A percentile compares a stretch with the other conserved stretches of the same genome.
These are phyloP conservation scores for Steinernema hermaphroditum DNA, from an alignment of 2,888 invertebrate species.

Conservation along the genomic window DNA sequence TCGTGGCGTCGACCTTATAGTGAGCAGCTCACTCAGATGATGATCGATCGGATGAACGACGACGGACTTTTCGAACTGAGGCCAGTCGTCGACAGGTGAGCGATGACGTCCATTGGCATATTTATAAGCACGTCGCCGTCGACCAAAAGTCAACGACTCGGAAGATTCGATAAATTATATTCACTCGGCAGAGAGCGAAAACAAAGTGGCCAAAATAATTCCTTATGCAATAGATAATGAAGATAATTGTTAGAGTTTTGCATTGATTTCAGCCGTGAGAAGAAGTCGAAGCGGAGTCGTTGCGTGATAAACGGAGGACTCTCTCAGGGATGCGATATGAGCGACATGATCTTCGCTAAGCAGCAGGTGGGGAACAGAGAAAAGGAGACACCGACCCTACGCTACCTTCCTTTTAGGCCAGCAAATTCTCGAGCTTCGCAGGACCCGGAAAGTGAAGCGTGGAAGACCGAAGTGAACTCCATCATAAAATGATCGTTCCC, in stretches of 20 bases:
- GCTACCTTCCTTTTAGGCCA: background rate
- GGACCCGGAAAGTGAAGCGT: background rate
- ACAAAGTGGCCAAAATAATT: background rate
- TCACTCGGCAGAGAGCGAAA: background rate
- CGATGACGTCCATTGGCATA: background rate
- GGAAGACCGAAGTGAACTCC: too few species aligned
- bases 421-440: slow-evolving; percentile 3
- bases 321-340: slow-evolving; percentile 20
- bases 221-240: background rate
- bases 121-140: background rate
- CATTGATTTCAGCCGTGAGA: background rate
- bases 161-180: background rate
- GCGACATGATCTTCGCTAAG: slow-evolving; percentile 1
- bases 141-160: background rate
- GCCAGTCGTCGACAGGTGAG: background rate
- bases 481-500: too few species aligned
- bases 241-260: too few species aligned
- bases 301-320: slow-evolving; percentile 7
- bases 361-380: background rate
- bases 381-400: background rate
- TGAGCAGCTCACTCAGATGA: background rate
- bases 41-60: background rate
- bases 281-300: slow-evolving; percentile 4
- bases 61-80: background rate
- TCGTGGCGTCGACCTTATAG: background rate